Base-by-base conservation (phyloP, 2,888 invertebrate genomes). In the Idaea dimidiata region DNA sequence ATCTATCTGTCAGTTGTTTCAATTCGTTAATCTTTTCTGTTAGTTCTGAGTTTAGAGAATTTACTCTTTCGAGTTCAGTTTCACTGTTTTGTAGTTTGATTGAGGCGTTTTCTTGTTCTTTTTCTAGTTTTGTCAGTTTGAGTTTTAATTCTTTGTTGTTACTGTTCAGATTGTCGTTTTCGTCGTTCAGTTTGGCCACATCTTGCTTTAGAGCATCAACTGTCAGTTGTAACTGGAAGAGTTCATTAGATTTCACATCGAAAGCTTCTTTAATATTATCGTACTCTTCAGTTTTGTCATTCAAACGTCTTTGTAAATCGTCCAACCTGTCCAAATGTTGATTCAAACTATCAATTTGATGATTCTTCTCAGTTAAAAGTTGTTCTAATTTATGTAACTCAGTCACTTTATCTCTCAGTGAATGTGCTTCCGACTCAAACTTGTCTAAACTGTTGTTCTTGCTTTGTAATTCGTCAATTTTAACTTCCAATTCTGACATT, bases 361-460 rank as follows among this genome's bases (percentile, higher is more conserved):
- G 87, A 66, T 93, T 93, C 71, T 94, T 93, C 65, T 94, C 93
- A 0, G 91, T 88, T 0, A 94, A 87, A 10, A 94, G 82, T 64
- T 89, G 93, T 72, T 94, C 93, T 60, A 94, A 80, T 61, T 88
- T 90, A 43, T 93, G 84, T 54, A 94, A 77, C 66, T 93, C 93
- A 0, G 79, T 81, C 17, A 91, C 72, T 72, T 93, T 93, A 16
- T 93, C 91, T 68, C 87, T 86, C 66, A 94, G 73, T 61, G 94
- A 91, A 7, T 89, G 86, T 24, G 87, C 89, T 69, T 90, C 93
- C 1, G 76, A 77, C 81, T 89, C 89, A 68, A 74, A 83, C 66
- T 85, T 87, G 62, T 88, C 88, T 66, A 89, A 74, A 31, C 78
- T 72, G 10, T 79, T 84, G 66, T 89, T 92, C 67, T 87, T 86